Evolutionary conservation across 1,140 invertebrate genomes (phyloP), one percentile per base, ranked within the genome.

Genomic region (Drosophila teissieri): DNA sequence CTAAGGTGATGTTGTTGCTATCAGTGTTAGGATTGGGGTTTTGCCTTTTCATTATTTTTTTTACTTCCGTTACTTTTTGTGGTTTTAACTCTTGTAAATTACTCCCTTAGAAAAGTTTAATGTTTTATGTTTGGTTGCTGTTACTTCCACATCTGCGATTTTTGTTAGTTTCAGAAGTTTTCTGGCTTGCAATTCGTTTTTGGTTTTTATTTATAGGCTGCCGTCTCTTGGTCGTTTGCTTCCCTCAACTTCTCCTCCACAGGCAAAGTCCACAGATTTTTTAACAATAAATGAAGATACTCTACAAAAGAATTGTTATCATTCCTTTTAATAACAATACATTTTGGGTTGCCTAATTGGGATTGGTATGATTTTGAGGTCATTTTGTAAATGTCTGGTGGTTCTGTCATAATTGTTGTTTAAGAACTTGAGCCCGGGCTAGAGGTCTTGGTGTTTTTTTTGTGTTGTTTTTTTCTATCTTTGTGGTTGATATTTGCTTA

Each of bases 81-180:
- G n/a, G n/a, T n/a, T n/a, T n/a, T n/a, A n/a, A n/a, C n/a, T n/a
- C n/a, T n/a, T n/a, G n/a, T n/a, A n/a, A 27, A 27, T 27, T 1
- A 24, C 24, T 27, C 24, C 24, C 5, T 27, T 5, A 2, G 24
- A 27, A 6, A 6, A 27, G 24, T 27, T 27, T 27, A 53, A n/a
- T 53, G 48, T 52, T 61, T 53, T 52, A 31, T 61, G 36, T 61
- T 52, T 27, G 2, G 1, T 57, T 40, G 22, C 24, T 62, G 54
- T 36, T 19, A 45, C 27, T 34, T 34, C 37, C 6, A 62, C 27
- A n/a, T 62, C 22, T 52, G 34, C 24, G 12, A 61, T 53, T 62
- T 11, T 11, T 31, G 15, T 40, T 10, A 42, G 48, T 42, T 62
- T 62, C 2, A 53, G 12, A 0, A 53, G 37, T 15, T 52, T 61